Evolutionary conservation across 1,140 invertebrate genomes (phyloP), one percentile per base, ranked within the genome.

Genomic region (Nixonia krombeini): DNA sequence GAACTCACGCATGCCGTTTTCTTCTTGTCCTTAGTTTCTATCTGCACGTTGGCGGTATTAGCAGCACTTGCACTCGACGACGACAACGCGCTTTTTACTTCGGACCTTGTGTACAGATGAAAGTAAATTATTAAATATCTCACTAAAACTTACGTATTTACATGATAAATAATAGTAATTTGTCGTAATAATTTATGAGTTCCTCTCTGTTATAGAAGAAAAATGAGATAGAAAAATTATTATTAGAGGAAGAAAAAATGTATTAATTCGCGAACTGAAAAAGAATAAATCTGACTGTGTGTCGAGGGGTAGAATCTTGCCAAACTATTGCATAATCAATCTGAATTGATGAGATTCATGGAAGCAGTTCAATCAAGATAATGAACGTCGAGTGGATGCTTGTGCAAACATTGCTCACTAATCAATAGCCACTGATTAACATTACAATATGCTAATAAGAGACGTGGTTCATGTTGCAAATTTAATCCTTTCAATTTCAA

Each of bases 401-500:
- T 72, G 64, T 53, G 74, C 78, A 85, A 85, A 85, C 79, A 81
- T 81, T 67, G 63, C 70, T 62, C 70, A 62, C 74, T 80, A 81
- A 79, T 79, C 72, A 76, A 72, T 79, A 78, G 76, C 74, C 75
- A 77, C 79, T 80, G 80, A 85, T 84, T 82, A 82, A 80, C 80
- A 85, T 85, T 85, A 81, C 78, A 82, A 83, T 84, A 74, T 81
- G 70, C 74, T 82, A 82, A 82, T 78, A 79, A 77, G 73, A 50
- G 70, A 65, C 70, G 56, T 62, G 58, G 33, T 37, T 16, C 44
- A 10, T 28, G 33, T 10, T 29, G 17, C 41, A 31, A 33, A 33
- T 33, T 42, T 12, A 45, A 50, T 45, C 29, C 40, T 58, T 49
- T 46, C 16, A 17, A n/a, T 42, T 10, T 7, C 29, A 44, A 50